phyloP scores from a whole-genome alignment of 2,888 invertebrate species.

The Pollenia amentaria region DNA sequence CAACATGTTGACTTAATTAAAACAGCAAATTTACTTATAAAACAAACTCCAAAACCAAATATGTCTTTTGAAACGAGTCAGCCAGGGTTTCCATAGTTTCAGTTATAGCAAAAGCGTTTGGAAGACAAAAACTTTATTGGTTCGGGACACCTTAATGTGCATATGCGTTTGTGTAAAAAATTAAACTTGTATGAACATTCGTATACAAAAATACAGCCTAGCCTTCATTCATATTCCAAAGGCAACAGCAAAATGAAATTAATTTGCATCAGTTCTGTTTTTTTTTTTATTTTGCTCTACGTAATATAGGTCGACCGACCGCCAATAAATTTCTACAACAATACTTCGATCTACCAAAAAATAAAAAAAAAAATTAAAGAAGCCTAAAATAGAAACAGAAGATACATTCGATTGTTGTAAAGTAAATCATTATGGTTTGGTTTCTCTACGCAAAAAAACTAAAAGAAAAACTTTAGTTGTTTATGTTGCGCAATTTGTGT shows the following conservation, averaged over 20 bases:
- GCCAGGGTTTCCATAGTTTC: too few relatives aligned
- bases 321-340: constrained; percentile 64
- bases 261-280: constrained; percentile 59
- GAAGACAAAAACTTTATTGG: too few relatives aligned
- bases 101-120: too few relatives aligned
- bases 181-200: background rate
- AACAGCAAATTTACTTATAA: too few relatives aligned
- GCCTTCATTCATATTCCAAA: constrained; percentile 27
- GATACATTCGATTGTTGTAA: background rate
- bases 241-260: constrained; percentile 53
- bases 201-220: background rate
- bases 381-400: constrained; percentile 9
- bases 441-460: constrained; percentile 16
- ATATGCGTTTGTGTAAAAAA: too few relatives aligned
- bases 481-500: constrained; percentile 36
- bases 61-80: too few relatives aligned
- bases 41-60: too few relatives aligned
- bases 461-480: background rate
- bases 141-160: too few relatives aligned
- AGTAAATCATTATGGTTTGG: constrained; percentile 25
- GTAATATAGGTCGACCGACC: constrained; percentile 57
- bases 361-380: constrained; percentile 9
- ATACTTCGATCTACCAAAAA: constrained; percentile 33
- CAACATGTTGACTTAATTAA: too few relatives aligned
- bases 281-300: background rate